Evolutionary conservation across 92 coral and sea anemone species (phyloP).

Genomic region (Parazoanthus swiftii): DNA sequence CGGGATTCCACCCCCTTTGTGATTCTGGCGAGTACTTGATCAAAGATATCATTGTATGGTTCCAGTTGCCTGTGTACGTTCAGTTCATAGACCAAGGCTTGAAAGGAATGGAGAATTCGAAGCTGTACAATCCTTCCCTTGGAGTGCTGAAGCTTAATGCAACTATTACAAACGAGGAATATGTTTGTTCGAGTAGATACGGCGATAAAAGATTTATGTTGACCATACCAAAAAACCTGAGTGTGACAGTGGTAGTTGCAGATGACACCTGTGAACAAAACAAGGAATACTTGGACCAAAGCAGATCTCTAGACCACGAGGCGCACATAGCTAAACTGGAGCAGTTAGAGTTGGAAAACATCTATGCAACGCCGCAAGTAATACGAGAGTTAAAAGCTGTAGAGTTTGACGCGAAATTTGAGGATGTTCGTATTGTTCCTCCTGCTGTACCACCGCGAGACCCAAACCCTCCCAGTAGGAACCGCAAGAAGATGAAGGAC

Average conservation of each 20-base stretch:
- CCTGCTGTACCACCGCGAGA: constrained; percentile 22
- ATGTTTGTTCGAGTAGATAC: constrained; percentile 21
- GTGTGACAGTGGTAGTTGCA: constrained; percentile 29
- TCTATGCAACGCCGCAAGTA: not conserved
- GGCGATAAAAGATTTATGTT: constrained; percentile 29
- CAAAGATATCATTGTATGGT: constrained; percentile 28
- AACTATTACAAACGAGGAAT: constrained; percentile 2
- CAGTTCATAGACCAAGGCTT: constrained; percentile 34
- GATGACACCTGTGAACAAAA: constrained; percentile 42
- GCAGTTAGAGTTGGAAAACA: not conserved
- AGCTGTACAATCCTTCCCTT: not conserved
- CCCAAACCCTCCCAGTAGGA: not conserved
- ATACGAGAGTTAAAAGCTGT: constrained; percentile 21
- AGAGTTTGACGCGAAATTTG: not conserved
- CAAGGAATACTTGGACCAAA: constrained; percentile 28
- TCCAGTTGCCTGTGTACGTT: constrained; percentile 37
- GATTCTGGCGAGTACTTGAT: constrained; percentile 41
- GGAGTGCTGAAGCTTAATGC: constrained; percentile 37
- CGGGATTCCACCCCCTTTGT: constrained; percentile 20
- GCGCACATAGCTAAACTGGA: constrained; percentile 16
- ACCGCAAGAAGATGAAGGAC: not conserved
- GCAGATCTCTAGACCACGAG: constrained; percentile 32
- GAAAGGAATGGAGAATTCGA: not conserved
- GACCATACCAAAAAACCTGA: constrained; percentile 40
- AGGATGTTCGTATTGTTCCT: not conserved